These are phyloP conservation scores for Dissostichus mawsoni DNA, from an alignment of 2,113 vertebrate species.

Conservation along the genomic window DNA sequence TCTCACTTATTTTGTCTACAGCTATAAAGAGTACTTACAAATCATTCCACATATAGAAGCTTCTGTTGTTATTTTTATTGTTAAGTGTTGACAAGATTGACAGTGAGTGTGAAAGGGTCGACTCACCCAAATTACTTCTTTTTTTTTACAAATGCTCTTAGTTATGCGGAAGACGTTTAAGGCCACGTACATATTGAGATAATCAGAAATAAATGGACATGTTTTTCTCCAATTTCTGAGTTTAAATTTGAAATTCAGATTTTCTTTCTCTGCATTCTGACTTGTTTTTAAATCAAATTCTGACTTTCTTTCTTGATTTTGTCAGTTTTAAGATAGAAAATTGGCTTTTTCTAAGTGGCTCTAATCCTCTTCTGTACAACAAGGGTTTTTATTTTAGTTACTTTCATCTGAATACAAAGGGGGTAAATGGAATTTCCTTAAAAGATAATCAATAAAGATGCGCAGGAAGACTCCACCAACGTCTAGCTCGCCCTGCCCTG, in stretches of 20 bases:
- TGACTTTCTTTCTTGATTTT: too few species aligned
- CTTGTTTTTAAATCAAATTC: too few species aligned
- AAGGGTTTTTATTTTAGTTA: too few species aligned
- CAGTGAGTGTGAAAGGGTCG: neutral
- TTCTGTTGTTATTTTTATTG: constrained; percentile 36
- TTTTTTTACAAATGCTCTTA: neutral
- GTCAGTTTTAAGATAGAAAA: too few species aligned
- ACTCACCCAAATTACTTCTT: neutral
- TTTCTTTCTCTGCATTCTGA: too few species aligned
- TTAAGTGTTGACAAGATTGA: neutral
- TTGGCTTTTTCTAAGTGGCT: too few species aligned
- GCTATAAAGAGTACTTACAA: constrained; percentile 27
- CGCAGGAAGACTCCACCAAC: constrained; percentile 97
- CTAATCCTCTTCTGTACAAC: too few species aligned
- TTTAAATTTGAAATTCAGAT: too few species aligned
- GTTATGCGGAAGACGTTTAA: neutral
- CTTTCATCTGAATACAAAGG: neutral
- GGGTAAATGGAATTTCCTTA: neutral
- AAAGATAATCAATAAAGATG: constrained; percentile 89
- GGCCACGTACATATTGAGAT: too few species aligned
- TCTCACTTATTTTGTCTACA: constrained; percentile 44
- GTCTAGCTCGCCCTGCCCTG: constrained; percentile 92
- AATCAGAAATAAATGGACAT: too few species aligned
- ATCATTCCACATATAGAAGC: constrained; percentile 47
- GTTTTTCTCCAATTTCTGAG: too few species aligned